Base-by-base conservation (phyloP, 2,797 vertebrate species). In the Babyrousa celebensis region DNA sequence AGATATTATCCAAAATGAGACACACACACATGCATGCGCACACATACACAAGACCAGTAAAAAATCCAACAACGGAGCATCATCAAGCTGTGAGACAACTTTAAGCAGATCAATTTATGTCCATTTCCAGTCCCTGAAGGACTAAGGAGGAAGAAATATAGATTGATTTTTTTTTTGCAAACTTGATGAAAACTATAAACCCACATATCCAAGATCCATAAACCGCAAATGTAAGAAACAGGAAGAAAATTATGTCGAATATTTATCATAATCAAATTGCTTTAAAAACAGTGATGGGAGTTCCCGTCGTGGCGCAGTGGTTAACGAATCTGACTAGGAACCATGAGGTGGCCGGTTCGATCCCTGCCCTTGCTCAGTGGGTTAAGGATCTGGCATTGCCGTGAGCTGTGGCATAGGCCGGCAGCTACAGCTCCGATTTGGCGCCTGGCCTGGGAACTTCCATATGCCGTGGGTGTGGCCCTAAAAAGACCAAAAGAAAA, bases 181-280 rank as follows among this genome's bases (percentile, higher is more conserved):
- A 58, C 60, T 62, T 91, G 21, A 62, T 71, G 77, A 82, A 91
- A 91, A 75, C 43, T 75, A 62, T 74, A 74, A 62, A 62, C 27
- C 36, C 36, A 62, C 68, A 60, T 60, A 43, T 43, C 29, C 63
- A 85, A 68, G 20, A 29, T 63, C 18, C 52, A 3, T 75, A 15
- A 75, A 27, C 29, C 40, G 10, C 36, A 10, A 74, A 65, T 40
- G 52, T 75, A 63, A 88, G 56, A 63, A 88, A 75, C 52, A 63
- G 9, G 18, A 74, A 74, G 40, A 63, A 87, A 75, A 75, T 63
- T 52, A 12, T 88, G 21, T 29, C 27, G 75, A 63, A 52, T 88
- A 52, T 52, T 63, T 11, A 48, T 54, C 80, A 67, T 65, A n/a
- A 48, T 32, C 56, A 75, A 88, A 52, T 52, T 87, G 27, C 17